phyloP scores from a whole-genome alignment of 2,797 vertebrate species.

The Onychomys torridus region DNA sequence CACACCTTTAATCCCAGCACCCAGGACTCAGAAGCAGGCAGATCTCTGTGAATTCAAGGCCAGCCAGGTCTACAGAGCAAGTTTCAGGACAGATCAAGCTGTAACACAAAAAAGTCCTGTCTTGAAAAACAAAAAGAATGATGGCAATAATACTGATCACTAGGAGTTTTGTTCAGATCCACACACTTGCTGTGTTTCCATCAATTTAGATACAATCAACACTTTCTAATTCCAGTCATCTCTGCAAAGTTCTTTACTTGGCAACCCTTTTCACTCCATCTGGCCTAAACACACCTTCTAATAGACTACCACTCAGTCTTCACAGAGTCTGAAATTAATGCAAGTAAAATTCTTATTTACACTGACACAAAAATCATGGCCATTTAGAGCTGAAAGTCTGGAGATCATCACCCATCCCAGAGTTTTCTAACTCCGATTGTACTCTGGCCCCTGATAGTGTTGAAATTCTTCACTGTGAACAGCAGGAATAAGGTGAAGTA shows the following conservation, averaged over 20 bases:
- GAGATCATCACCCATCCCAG: neutral
- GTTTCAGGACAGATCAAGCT: neutral
- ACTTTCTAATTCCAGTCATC: slow-evolving; percentile 30
- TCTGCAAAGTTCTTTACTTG: slow-evolving; percentile 36
- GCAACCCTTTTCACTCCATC: neutral
- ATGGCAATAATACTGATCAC: slow-evolving; percentile 19
- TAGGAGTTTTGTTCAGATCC: slow-evolving; percentile 19
- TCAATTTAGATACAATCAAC: slow-evolving; percentile 22
- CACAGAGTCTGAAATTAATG: slow-evolving; percentile 36
- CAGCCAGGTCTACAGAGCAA: neutral
- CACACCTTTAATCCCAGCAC: neutral
- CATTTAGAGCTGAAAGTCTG: slow-evolving; percentile 30
- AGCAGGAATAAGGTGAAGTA: neutral
- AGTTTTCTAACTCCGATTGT: slow-evolving; percentile 9
- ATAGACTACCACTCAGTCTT: neutral
- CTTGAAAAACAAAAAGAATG: neutral
- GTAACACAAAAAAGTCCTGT: neutral
- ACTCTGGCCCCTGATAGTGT: neutral
- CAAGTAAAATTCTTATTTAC: neutral
- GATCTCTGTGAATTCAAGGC: neutral
- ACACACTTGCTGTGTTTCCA: slow-evolving; percentile 46
- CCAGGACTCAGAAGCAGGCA: neutral
- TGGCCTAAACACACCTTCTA: slow-evolving; percentile 36
- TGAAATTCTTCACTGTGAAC: slow-evolving; percentile 45
- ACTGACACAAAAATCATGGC: slow-evolving; percentile 25